phyloP scores from a whole-genome alignment of 2,797 vertebrate genomes.

The Tiaroga cobitis region DNA sequence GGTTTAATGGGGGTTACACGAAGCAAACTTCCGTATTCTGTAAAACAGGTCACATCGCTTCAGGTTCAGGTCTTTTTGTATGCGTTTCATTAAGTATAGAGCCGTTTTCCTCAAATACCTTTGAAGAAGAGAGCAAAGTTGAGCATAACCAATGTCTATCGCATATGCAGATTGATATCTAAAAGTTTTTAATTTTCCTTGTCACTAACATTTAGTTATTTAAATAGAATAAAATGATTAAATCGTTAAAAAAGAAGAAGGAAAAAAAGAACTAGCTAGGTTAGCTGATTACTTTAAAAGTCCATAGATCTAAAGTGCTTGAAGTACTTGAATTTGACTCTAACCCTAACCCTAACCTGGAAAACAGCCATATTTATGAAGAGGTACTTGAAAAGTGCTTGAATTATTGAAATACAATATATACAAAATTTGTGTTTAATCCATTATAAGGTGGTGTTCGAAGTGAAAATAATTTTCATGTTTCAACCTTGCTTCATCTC shows the following conservation, averaged over 20 bases:
- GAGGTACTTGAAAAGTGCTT: too few species aligned
- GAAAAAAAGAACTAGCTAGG: neutral
- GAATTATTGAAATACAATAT: too few species aligned
- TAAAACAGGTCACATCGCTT: neutral
- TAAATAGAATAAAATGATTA: neutral
- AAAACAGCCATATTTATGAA: too few species aligned
- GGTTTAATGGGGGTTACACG: neutral
- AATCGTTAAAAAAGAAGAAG: neutral
- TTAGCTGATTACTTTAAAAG: neutral
- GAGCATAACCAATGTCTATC: neutral
- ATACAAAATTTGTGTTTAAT: too few species aligned
- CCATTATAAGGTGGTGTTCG: too few species aligned
- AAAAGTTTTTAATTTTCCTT: neutral
- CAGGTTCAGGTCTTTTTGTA: neutral
- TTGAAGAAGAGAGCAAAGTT: neutral
- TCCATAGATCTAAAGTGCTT: neutral
- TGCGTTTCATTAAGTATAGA: neutral
- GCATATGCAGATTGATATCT: neutral
- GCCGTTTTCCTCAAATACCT: neutral
- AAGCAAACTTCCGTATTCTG: neutral
- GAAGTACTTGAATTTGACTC: too few species aligned
- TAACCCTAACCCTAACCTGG: too few species aligned
- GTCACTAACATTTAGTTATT: neutral
- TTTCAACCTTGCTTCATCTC: too few species aligned
- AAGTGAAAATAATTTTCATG: too few species aligned